These are phyloP conservation scores for Hephaestus fuliginosus DNA, from an alignment of 2,797 vertebrate genomes.

Conservation along the genomic window DNA sequence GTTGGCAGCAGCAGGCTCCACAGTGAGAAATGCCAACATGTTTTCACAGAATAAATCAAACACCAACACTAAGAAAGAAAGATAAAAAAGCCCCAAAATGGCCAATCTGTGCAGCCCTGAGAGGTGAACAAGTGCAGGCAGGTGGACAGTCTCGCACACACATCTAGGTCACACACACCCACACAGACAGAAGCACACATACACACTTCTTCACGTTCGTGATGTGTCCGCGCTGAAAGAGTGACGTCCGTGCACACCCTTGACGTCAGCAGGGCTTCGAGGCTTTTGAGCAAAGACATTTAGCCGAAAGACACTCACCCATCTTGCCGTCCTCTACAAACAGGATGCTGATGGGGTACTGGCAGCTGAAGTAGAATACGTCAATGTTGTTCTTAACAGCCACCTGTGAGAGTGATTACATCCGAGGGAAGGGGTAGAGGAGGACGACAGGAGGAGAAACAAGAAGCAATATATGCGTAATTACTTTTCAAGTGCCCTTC, in stretches of 20 bases:
- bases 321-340: conserved; percentile 98
- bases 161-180: background rate
- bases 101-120: background rate
- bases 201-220: conserved; percentile 14
- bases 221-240: conserved; percentile 9
- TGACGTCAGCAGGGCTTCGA: conserved; percentile 57
- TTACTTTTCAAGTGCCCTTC: conserved; percentile 69
- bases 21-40: conserved; percentile 38
- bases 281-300: conserved; percentile 39
- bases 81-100: background rate
- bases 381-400: conserved; percentile 99
- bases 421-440: conserved; percentile 24
- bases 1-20: conserved; percentile 47
- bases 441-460: conserved; percentile 29
- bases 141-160: conserved; percentile 16
- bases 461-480: conserved; percentile 55
- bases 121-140: conserved; percentile 5
- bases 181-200: background rate
- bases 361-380: conserved; percentile 98
- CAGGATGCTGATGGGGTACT: conserved; percentile 96
- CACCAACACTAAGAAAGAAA: conserved; percentile 1
- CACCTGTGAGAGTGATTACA: conserved; percentile 85
- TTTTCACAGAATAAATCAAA: conserved; percentile 56
- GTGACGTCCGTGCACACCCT: conserved; percentile 26
- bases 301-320: conserved; percentile 88